Percentiles rank a stretch among this genome's conserved stretches.
phyloP scores from a whole-genome alignment of 2,113 vertebrate genomes.

The Mesembrinibis cayennensis region DNA sequence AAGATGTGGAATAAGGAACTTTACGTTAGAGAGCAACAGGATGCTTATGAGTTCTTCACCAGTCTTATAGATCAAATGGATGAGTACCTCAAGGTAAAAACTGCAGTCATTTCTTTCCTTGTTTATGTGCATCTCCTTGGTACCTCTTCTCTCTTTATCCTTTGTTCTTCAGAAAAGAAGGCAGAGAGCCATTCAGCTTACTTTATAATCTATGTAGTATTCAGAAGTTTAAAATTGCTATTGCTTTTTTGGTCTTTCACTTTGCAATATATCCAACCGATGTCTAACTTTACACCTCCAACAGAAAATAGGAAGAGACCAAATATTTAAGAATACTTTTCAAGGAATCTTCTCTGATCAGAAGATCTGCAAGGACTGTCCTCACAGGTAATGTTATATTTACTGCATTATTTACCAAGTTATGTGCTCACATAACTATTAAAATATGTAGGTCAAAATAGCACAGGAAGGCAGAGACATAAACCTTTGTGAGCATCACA shows the following conservation, averaged over 20 bases:
- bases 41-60: constrained; percentile 99
- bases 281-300: constrained; percentile 28
- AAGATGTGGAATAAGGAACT: constrained; percentile 99
- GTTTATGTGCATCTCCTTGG: background rate
- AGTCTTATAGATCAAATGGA: constrained; percentile 98
- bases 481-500: background rate
- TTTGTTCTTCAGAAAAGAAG: background rate
- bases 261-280: background rate
- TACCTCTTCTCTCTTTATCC: background rate
- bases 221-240: background rate
- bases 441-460: background rate
- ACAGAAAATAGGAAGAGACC: constrained; percentile 98
- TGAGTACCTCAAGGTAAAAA: constrained; percentile 94
- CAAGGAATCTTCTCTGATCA: constrained; percentile 99
- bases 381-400: constrained; percentile 83
- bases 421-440: background rate
- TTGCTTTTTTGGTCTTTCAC: background rate
- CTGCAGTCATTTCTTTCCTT: background rate
- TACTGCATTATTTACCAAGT: background rate
- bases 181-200: background rate
- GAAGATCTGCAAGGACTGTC: constrained; percentile 99
- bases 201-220: background rate
- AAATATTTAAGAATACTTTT: constrained; percentile 99
- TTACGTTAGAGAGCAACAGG: constrained; percentile 96
- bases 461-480: background rate